Percentiles rank a stretch among this genome's conserved stretches.
These are phyloP conservation scores for Sylvia borin DNA, from an alignment of 2,797 vertebrate genomes.

Conservation along the genomic window DNA sequence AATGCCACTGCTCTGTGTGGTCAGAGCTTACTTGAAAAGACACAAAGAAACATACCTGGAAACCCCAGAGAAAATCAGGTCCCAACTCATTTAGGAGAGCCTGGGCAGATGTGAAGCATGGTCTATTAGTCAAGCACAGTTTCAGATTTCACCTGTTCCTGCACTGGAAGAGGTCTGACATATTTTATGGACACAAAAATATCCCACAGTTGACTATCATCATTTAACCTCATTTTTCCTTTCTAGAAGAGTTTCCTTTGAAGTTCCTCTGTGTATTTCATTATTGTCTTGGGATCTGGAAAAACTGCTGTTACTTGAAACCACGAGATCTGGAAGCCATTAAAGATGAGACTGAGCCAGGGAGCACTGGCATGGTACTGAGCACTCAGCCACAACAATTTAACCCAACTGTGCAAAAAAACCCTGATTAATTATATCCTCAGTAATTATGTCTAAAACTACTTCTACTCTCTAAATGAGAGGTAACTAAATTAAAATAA, in stretches of 20 bases:
- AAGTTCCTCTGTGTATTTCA: conserved; percentile 66
- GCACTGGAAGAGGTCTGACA: not conserved
- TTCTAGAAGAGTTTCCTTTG: conserved; percentile 56
- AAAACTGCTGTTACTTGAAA: conserved; percentile 70
- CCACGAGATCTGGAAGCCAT: conserved; percentile 67
- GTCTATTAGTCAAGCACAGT: not conserved
- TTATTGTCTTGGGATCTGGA: conserved; percentile 60
- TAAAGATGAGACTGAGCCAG: conserved; percentile 15
- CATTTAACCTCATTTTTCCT: conserved; percentile 50
- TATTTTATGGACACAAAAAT: conserved; percentile 56
- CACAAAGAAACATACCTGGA: not conserved
- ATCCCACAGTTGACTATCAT: conserved; percentile 39
- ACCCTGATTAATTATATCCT: not conserved
- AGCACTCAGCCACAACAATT: conserved; percentile 24
- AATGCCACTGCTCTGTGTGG: not conserved
- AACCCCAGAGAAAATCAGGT: not conserved
- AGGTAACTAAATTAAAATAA: not conserved
- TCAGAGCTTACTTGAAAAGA: not conserved
- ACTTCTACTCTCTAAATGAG: not conserved
- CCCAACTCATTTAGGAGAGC: not conserved
- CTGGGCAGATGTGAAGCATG: not conserved
- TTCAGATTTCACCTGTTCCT: conserved; percentile 70
- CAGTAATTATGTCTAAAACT: not conserved
- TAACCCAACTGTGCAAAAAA: conserved; percentile 19
- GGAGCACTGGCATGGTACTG: conserved; percentile 17